Percentiles rank a stretch among this genome's conserved stretches.
Conservation (phyloP, 1,140 invertebrate species). For the Nasonia longicornis region DNA sequence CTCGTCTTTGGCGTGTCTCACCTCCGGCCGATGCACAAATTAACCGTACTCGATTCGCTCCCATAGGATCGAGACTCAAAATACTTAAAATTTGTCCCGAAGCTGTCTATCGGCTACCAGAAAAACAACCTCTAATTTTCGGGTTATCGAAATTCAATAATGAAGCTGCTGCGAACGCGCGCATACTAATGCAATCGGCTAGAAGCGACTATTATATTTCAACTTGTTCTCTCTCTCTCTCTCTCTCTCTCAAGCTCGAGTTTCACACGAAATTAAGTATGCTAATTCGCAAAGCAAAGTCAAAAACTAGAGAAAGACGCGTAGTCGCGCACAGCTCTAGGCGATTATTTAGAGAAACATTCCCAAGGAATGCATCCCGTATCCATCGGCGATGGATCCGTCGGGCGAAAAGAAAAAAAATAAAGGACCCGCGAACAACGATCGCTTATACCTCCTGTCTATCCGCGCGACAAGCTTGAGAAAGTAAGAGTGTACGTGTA, state of each 20-base stretch:
- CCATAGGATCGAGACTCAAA: background rate
- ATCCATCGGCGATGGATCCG: background rate
- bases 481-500: conserved; percentile 24
- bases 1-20: background rate
- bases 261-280: background rate
- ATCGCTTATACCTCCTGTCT: background rate
- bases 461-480: background rate
- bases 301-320: background rate
- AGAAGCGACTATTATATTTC: background rate
- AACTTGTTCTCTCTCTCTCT: background rate
- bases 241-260: too few relatives aligned
- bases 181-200: background rate
- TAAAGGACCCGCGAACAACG: conserved; percentile 9
- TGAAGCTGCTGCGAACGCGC: background rate
- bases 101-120: background rate
- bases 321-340: background rate
- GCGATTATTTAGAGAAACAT: background rate
- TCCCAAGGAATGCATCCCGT: background rate
- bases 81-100: background rate
- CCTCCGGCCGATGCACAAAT: background rate
- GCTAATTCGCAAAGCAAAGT: background rate
- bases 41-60: background rate
- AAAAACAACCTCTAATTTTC: background rate
- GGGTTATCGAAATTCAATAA: background rate
- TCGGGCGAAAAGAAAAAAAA: background rate